Conservation (phyloP, 2,888 invertebrate genomes). For the Agrochola litura region DNA sequence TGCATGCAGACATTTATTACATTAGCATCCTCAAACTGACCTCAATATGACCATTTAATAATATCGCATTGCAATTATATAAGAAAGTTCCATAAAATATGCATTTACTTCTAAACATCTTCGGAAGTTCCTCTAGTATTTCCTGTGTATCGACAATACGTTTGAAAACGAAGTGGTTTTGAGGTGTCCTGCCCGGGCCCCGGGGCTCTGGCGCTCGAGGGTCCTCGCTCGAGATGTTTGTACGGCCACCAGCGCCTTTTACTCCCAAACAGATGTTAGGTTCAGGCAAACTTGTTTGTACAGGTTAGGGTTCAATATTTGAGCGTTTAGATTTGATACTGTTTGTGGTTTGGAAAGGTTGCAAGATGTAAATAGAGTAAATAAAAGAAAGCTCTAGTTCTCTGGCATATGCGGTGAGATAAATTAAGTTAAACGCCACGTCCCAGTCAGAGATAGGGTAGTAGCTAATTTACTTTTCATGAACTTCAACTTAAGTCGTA, state of each 20-base stretch:
- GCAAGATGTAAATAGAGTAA: not conserved
- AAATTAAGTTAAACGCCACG: not conserved
- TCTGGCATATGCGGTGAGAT: not conserved
- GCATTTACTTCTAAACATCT: conserved; percentile 4
- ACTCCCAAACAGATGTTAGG: conserved; percentile 54
- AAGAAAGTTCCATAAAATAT: conserved; percentile 8
- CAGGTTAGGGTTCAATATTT: conserved; percentile 52
- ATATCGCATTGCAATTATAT: not conserved
- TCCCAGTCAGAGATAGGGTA: not conserved
- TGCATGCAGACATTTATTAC: not conserved
- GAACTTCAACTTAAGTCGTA: not conserved
- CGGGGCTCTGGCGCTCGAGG: conserved; percentile 49
- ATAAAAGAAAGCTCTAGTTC: not conserved
- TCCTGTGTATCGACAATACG: conserved; percentile 40
- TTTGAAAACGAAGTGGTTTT: conserved; percentile 41
- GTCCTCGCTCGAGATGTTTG: conserved; percentile 60
- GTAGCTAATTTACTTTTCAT: not conserved
- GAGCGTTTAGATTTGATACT: conserved; percentile 50
- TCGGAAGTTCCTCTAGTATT: conserved; percentile 20
- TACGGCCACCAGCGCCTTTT: conserved; percentile 61
- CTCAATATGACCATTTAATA: not conserved
- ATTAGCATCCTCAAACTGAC: not conserved
- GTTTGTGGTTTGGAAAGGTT: conserved; percentile 18
- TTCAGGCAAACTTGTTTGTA: conserved; percentile 36
- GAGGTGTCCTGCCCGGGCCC: conserved; percentile 30